phyloP scores from a whole-genome alignment of 2,797 vertebrate species.

The Cossypha caffra region DNA sequence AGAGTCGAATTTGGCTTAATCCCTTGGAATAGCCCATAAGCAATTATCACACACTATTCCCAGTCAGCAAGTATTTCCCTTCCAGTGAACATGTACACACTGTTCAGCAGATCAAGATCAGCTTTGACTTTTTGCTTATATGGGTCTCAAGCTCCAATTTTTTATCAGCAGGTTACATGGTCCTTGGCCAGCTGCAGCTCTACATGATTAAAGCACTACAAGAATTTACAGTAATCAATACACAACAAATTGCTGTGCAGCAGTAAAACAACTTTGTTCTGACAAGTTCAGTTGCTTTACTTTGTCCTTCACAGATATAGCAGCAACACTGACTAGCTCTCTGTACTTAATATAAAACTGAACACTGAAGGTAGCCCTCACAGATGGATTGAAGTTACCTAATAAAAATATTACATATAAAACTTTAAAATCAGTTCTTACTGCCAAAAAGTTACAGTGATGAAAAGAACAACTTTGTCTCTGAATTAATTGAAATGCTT shows the following conservation, averaged over 20 bases:
- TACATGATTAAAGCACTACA: background rate
- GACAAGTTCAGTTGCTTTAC: background rate
- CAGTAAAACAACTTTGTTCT: background rate
- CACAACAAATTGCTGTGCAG: background rate
- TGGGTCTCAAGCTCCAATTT: background rate
- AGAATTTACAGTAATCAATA: background rate
- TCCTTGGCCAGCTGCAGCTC: background rate
- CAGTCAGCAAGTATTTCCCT: background rate
- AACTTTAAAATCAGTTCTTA: background rate
- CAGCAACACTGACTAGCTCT: background rate
- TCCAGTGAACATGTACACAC: fast-evolving
- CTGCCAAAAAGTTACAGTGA: background rate
- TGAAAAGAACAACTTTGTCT: background rate
- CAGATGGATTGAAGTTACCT: background rate
- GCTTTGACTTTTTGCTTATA: background rate
- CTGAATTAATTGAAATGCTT: background rate
- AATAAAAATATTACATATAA: background rate
- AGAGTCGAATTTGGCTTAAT: background rate
- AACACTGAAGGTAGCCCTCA: background rate
- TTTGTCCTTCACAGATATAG: background rate
- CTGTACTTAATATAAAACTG: background rate
- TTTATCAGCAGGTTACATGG: background rate
- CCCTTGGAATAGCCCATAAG: background rate
- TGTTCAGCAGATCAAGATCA: background rate
- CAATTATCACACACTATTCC: background rate